A percentile compares a stretch with the other conserved stretches of the same genome.
Evolutionary conservation across 2,888 invertebrate genomes (phyloP).

Genomic region (Tetragonula carbonaria): DNA sequence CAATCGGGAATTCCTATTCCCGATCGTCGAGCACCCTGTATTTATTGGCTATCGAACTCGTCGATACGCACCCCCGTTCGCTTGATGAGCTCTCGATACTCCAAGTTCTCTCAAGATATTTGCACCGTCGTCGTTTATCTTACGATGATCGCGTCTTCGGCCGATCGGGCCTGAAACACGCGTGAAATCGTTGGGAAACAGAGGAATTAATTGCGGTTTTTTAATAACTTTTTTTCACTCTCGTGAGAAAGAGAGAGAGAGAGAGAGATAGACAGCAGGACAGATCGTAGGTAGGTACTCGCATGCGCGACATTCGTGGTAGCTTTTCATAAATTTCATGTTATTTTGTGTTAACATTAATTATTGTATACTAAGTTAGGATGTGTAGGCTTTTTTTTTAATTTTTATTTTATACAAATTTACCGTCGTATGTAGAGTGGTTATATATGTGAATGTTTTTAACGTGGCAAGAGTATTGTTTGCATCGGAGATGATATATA

Average conservation of each 20-base stretch:
- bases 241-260: neutral
- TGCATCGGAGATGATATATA: too few species aligned
- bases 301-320: neutral
- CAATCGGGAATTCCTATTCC: constrained; percentile 82
- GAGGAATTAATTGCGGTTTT: neutral
- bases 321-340: neutral
- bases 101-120: constrained; percentile 44
- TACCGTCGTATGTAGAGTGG: too few species aligned
- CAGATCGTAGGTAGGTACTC: neutral
- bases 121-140: constrained; percentile 33
- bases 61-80: constrained; percentile 58
- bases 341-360: neutral
- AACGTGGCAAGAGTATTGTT: neutral
- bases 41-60: constrained; percentile 75
- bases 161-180: too few species aligned
- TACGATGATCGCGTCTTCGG: constrained; percentile 7
- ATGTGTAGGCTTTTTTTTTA: neutral
- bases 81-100: constrained; percentile 40
- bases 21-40: constrained; percentile 71
- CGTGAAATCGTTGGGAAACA: neutral
- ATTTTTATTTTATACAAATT: neutral
- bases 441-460: neutral
- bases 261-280: neutral
- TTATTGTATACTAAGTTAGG: neutral
- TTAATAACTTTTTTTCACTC: neutral